Conservation (phyloP, 2,888 invertebrate species). For the Suillia variegata region DNA sequence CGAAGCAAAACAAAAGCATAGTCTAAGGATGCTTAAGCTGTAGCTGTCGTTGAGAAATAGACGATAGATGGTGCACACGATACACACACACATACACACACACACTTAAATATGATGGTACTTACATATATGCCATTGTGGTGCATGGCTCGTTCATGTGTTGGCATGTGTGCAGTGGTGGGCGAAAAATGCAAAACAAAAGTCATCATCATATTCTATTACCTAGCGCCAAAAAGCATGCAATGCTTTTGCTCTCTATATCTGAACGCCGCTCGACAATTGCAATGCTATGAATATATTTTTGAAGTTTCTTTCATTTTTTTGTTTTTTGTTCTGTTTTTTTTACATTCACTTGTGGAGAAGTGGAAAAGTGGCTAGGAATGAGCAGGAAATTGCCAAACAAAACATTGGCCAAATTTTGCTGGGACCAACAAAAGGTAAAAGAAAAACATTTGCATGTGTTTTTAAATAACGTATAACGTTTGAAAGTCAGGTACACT, state of each 20-base stretch:
- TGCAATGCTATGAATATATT: conserved; percentile 4
- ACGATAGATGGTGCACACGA: not conserved
- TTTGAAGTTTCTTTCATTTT: too few relatives aligned
- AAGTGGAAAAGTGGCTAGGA: not conserved
- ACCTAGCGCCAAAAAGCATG: not conserved
- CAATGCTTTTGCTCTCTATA: too few relatives aligned
- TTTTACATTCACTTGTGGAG: not conserved
- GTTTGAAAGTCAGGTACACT: too few relatives aligned
- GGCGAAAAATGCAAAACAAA: not conserved
- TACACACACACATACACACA: not conserved
- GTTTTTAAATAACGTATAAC: too few relatives aligned
- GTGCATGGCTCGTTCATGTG: too few relatives aligned
- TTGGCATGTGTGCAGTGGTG: not conserved
- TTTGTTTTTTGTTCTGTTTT: not conserved
- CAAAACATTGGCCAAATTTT: too few relatives aligned
- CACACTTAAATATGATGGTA: too few relatives aligned
- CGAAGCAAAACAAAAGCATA: not conserved
- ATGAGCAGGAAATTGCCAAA: conserved; percentile 1
- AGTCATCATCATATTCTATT: conserved; percentile 6
- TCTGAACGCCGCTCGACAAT: not conserved
- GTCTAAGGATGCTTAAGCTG: conserved; percentile 2
- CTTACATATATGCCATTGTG: too few relatives aligned
- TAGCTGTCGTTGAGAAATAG: not conserved
- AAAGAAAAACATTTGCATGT: too few relatives aligned
- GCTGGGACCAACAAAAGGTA: too few relatives aligned